A percentile compares a stretch with the other conserved stretches of the same genome.
Conservation (phyloP, 2,113 vertebrate species). For the Neodon shergylaensis region DNA sequence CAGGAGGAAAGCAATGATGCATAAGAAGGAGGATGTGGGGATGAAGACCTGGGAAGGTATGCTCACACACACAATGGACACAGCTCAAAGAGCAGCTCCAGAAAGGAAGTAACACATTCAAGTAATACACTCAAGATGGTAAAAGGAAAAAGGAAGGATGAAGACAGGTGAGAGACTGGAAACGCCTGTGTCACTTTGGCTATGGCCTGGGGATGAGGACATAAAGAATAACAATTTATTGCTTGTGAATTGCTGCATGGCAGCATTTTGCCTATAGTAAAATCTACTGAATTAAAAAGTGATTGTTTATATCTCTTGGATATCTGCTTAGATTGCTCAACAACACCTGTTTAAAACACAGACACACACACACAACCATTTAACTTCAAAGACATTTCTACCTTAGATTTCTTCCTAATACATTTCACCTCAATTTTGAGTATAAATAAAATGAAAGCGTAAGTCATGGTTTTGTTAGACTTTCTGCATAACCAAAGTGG, state of each 20-base stretch:
- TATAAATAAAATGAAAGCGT: not conserved
- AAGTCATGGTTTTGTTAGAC: not conserved
- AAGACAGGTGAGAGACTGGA: not conserved
- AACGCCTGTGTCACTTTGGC: not conserved
- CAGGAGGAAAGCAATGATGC: not conserved
- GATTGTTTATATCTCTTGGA: not conserved
- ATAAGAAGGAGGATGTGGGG: not conserved
- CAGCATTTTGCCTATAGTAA: not conserved
- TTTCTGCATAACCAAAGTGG: conserved; percentile 13
- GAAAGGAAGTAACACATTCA: not conserved
- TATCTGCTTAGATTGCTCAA: not conserved
- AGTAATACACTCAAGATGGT: not conserved
- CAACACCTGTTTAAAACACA: not conserved
- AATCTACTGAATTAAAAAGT: conserved; percentile 1
- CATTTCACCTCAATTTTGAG: conserved; percentile 41
- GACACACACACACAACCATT: not conserved
- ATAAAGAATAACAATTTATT: not conserved
- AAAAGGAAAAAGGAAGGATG: not conserved
- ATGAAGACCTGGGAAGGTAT: not conserved
- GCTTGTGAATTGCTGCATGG: not conserved
- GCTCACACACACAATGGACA: not conserved
- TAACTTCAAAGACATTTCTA: conserved; percentile 1
- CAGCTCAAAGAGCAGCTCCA: not conserved
- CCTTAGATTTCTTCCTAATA: not conserved
- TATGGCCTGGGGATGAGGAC: not conserved